phyloP scores from a whole-genome alignment of 2,797 vertebrate species.

The Microchirus variegatus region DNA sequence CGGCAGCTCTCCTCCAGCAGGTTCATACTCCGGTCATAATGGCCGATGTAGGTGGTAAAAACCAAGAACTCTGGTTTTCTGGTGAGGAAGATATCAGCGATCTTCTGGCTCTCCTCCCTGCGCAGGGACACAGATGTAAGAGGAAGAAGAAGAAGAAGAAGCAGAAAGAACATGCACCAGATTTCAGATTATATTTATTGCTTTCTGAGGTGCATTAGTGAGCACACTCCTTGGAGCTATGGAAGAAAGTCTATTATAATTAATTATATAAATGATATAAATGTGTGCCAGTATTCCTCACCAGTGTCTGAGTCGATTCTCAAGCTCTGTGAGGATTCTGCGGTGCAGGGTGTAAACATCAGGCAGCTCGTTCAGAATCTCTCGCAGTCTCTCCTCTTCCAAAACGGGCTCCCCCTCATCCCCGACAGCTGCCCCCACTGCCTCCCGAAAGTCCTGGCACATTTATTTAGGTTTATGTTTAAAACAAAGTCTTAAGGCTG shows the following conservation, averaged over 20 bases:
- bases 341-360: slow-evolving; percentile 88
- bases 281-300: slow-evolving; percentile 57
- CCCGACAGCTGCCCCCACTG: slow-evolving; percentile 77
- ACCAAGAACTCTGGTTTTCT: slow-evolving; percentile 86
- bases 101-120: slow-evolving; percentile 89
- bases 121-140: slow-evolving; percentile 13
- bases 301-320: slow-evolving; percentile 88
- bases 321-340: slow-evolving; percentile 87
- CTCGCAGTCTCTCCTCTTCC: slow-evolving; percentile 83
- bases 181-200: not conserved
- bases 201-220: slow-evolving; percentile 10
- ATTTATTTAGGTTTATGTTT: not conserved
- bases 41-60: slow-evolving; percentile 88
- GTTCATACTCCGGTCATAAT: slow-evolving; percentile 89
- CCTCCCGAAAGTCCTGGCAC: slow-evolving; percentile 86
- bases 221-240: not conserved
- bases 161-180: not conserved
- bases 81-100: slow-evolving; percentile 90
- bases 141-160: not conserved
- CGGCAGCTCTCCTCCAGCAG: slow-evolving; percentile 88
- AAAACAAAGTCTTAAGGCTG: too few species aligned
- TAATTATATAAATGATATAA: too few species aligned
- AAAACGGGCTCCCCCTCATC: slow-evolving; percentile 77
- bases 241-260: too few species aligned
- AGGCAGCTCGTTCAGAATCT: slow-evolving; percentile 88